Evolutionary conservation across 1,140 invertebrate genomes (phyloP).

Genomic region (Drosophila repleta): DNA sequence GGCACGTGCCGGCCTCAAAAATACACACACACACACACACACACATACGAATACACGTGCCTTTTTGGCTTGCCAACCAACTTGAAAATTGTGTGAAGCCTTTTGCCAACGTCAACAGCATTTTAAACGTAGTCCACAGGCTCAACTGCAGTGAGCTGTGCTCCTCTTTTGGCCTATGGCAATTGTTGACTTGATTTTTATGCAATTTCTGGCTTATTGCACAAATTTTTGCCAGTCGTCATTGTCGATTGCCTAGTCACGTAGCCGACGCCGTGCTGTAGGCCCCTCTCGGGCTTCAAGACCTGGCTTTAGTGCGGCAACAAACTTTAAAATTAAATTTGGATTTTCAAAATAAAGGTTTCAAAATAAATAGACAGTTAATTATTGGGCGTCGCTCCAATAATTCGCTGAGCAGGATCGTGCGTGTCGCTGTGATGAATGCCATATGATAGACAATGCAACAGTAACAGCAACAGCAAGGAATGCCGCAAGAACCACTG

Average conservation of each 20-base stretch:
- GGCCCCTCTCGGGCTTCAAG: slow-evolving; percentile 65
- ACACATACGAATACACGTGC: slow-evolving; percentile 4
- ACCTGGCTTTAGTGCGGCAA: slow-evolving; percentile 18
- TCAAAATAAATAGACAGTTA: too few species aligned
- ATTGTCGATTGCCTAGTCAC: slow-evolving; percentile 27
- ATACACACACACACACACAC: slow-evolving; percentile 13
- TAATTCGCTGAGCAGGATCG: slow-evolving; percentile 24
- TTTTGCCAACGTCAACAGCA: slow-evolving; percentile 53
- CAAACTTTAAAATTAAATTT: slow-evolving; percentile 58
- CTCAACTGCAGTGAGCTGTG: slow-evolving; percentile 26
- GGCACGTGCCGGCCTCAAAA: slow-evolving; percentile 59
- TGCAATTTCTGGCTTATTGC: slow-evolving; percentile 77
- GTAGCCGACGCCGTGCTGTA: slow-evolving; percentile 21
- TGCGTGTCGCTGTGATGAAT: background rate
- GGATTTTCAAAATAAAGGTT: too few species aligned
- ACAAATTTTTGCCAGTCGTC: slow-evolving; percentile 52
- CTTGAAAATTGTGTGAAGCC: slow-evolving; percentile 44
- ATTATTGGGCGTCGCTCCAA: slow-evolving; percentile 15
- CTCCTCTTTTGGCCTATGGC: background rate
- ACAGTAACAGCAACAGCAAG: slow-evolving; percentile 34
- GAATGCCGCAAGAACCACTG: background rate
- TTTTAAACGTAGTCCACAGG: slow-evolving; percentile 27
- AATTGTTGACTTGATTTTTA: slow-evolving; percentile 67
- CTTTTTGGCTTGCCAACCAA: slow-evolving; percentile 42
- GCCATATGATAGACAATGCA: slow-evolving; percentile 31